These are phyloP conservation scores for Drosophila punjabiensis DNA, from an alignment of 1,140 invertebrate species.

Conservation along the genomic window DNA sequence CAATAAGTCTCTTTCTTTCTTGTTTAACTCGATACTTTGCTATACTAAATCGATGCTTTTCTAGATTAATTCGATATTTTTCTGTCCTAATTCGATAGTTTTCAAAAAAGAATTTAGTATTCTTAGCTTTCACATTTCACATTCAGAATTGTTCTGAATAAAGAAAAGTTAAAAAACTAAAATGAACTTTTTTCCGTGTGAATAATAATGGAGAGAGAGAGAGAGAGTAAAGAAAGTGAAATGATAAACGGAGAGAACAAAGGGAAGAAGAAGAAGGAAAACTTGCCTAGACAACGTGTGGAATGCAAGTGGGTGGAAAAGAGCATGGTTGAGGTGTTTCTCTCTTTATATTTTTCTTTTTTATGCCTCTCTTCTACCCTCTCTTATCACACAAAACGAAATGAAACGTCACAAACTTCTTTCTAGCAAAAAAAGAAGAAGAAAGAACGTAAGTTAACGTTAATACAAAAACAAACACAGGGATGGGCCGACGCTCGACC, in stretches of 20 bases:
- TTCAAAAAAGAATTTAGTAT: background rate
- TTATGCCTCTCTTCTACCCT: background rate
- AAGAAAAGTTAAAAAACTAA: background rate
- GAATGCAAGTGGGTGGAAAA: constrained; percentile 41
- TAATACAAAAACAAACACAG: constrained; percentile 73
- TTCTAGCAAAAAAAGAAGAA: background rate
- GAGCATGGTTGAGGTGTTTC: constrained; percentile 7
- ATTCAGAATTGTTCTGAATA: background rate
- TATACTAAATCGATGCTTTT: background rate
- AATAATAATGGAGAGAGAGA: constrained; percentile 5
- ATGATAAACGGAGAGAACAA: constrained; percentile 29
- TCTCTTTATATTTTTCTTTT: background rate
- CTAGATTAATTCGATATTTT: background rate
- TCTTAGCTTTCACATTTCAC: too few species aligned
- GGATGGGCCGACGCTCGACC: constrained; percentile 27
- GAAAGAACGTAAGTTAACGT: constrained; percentile 45
- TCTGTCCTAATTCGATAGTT: too few species aligned
- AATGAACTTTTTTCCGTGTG: background rate
- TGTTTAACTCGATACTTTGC: background rate
- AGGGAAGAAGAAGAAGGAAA: constrained; percentile 18
- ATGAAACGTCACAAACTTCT: constrained; percentile 61
- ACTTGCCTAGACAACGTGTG: constrained; percentile 47
- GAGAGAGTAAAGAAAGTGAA: constrained; percentile 43
- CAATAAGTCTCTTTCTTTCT: too few species aligned
- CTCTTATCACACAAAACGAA: constrained; percentile 50